Evolutionary conservation across 2,113 vertebrate genomes (phyloP).

Genomic region (Oenanthe melanoleuca): DNA sequence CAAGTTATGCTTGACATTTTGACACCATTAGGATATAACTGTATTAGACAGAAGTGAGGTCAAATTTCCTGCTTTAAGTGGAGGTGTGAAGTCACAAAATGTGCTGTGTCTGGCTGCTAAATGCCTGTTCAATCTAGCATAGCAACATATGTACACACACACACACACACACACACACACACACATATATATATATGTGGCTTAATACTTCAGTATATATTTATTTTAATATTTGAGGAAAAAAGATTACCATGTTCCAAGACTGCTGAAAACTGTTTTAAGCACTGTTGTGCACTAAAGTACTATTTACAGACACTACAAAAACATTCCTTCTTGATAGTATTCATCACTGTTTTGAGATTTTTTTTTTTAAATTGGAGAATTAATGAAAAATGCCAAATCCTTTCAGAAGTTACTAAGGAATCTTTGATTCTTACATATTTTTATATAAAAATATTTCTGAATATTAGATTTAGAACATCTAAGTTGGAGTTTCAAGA

Average conservation of each 20-base stretch:
- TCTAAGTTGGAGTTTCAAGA: neutral
- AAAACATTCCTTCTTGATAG: neutral
- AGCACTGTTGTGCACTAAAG: neutral
- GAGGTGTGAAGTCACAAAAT: neutral
- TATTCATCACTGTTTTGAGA: neutral
- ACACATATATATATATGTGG: neutral
- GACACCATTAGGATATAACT: neutral
- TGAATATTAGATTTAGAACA: neutral
- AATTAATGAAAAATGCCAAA: neutral
- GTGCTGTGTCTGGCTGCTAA: neutral
- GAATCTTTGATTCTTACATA: neutral
- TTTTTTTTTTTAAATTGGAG: neutral
- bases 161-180: neutral
- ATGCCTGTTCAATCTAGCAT: neutral
- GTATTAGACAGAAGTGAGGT: neutral
- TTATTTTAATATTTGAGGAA: neutral
- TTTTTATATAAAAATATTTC: neutral
- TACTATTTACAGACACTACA: neutral
- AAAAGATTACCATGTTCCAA: neutral
- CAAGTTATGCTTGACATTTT: neutral
- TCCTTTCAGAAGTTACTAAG: neutral
- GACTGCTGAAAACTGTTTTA: neutral
- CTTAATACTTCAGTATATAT: neutral
- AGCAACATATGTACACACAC: neutral
- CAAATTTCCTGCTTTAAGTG: neutral